Percentiles rank a stretch among this genome's conserved stretches.
Conservation (phyloP, 1,140 invertebrate species). For the Neotoxoptera formosana region DNA sequence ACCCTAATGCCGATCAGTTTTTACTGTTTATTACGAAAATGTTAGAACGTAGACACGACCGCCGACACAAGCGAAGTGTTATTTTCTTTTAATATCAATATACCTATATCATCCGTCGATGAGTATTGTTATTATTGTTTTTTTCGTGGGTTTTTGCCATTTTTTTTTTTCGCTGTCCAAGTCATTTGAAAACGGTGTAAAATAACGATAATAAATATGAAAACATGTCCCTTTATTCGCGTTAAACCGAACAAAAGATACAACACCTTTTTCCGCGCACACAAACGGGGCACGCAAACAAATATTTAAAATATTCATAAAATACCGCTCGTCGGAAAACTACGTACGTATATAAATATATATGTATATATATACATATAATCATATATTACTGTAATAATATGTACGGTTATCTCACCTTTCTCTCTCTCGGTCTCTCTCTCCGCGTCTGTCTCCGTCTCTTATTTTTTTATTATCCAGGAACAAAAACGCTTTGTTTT, state of each 20-base stretch:
- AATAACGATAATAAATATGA: not conserved
- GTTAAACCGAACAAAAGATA: not conserved
- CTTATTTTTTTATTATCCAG: not conserved
- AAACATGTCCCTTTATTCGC: not conserved
- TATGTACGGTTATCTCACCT: not conserved
- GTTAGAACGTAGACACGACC: no score
- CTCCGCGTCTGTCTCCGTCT: not conserved
- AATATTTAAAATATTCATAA: conserved; percentile 14
- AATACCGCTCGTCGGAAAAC: not conserved
- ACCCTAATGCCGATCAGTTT: no score
- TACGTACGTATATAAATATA: no score
- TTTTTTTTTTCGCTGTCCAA: not conserved
- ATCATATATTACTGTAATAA: conserved; percentile 4
- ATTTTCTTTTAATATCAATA: no score
- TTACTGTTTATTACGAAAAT: no score
- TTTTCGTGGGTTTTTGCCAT: not conserved
- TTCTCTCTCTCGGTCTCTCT: not conserved
- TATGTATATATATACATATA: not conserved
- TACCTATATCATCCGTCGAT: no score
- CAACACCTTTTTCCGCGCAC: not conserved
- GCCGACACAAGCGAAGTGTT: no score
- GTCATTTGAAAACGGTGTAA: not conserved
- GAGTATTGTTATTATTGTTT: no score
- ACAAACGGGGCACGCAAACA: not conserved
- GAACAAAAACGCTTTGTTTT: not conserved